Conservation (phyloP, 1,140 invertebrate species). For the Ylistrum balloti region DNA sequence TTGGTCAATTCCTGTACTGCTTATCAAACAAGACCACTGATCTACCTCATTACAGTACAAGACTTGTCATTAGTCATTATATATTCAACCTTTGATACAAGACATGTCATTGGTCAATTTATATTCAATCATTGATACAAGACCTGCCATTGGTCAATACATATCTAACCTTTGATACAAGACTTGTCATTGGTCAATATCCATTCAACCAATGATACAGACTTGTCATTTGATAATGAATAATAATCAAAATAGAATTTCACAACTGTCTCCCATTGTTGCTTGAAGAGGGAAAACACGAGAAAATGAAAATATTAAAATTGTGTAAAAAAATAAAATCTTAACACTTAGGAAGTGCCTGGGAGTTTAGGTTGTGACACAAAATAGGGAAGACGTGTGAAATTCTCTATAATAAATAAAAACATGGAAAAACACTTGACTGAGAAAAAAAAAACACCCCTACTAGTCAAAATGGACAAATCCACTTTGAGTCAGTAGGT, state of each 20-base stretch:
- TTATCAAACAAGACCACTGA: slow-evolving; percentile 10
- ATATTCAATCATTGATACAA: slow-evolving; percentile 11
- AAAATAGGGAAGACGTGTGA: slow-evolving; percentile 8
- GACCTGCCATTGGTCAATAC: background rate
- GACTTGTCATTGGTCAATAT: background rate
- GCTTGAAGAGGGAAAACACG: background rate
- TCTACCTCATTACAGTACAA: slow-evolving; percentile 15
- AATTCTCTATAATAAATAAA: too few relatives aligned
- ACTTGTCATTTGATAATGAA: slow-evolving; percentile 15
- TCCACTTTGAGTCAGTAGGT: background rate
- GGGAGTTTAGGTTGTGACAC: background rate
- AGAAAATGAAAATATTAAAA: background rate
- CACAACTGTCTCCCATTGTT: background rate
- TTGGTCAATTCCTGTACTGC: background rate
- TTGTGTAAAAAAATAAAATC: background rate
- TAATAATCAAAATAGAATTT: background rate
- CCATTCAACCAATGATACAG: background rate
- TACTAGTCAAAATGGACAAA: background rate
- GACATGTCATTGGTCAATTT: background rate
- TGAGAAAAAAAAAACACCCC: background rate
- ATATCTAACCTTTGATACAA: slow-evolving; percentile 11
- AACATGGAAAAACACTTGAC: background rate
- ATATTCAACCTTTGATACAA: slow-evolving; percentile 21
- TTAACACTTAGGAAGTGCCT: background rate
- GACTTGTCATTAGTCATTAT: background rate